Conservation (phyloP, 2,113 vertebrate genomes). For the Verasper variegatus region DNA sequence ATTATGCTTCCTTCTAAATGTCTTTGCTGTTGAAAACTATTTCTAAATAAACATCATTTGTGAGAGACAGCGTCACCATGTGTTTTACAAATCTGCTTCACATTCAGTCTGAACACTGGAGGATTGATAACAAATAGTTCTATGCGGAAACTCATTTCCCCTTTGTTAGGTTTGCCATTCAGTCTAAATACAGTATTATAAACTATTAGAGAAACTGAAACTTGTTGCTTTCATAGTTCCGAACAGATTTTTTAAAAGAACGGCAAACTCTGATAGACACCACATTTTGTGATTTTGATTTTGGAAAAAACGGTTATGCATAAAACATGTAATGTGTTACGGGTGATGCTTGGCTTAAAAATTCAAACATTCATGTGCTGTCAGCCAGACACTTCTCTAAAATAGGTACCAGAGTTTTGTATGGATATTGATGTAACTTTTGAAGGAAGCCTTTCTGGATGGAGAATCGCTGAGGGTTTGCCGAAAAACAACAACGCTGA, state of each 20-base stretch:
- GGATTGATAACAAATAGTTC: neutral
- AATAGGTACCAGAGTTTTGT: too few relatives aligned
- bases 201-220: neutral
- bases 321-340: neutral
- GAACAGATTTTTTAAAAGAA: neutral
- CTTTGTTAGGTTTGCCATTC: neutral
- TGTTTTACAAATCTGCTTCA: neutral
- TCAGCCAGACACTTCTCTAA: neutral
- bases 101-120: neutral
- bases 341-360: too few relatives aligned
- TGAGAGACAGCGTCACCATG: neutral
- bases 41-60: neutral
- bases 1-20: neutral
- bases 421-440: too few relatives aligned
- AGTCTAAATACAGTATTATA: neutral
- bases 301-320: neutral
- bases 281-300: neutral
- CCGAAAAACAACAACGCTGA: too few relatives aligned
- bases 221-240: neutral
- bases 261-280: too few relatives aligned
- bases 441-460: neutral
- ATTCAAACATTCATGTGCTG: too few relatives aligned
- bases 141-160: neutral
- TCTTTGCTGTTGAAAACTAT: slow-evolving; percentile 1
- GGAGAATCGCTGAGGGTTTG: neutral